Evolutionary conservation across 53 echinoderm and acorn worm species (phyloP).

Genomic region (Zoroaster sp.): DNA sequence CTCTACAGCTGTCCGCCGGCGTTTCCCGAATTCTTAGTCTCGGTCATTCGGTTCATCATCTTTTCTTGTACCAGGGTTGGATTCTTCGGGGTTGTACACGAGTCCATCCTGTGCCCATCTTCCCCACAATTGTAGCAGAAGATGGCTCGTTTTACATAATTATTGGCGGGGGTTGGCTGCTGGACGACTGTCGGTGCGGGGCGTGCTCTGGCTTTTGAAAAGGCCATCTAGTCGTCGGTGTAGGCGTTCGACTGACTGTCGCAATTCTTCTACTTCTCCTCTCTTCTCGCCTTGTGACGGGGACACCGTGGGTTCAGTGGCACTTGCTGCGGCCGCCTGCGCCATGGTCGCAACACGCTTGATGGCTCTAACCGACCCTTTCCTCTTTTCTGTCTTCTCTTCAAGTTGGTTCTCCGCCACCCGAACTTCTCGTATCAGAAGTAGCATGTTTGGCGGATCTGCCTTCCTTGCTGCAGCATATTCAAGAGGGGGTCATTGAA

Average conservation of each 20-base stretch:
- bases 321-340: no score
- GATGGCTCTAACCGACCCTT: not conserved
- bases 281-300: no score
- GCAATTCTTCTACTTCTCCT: no score
- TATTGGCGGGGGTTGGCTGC: not conserved
- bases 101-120: conserved; percentile 17
- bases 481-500: conserved; percentile 13
- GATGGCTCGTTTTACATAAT: not conserved
- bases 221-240: not conserved
- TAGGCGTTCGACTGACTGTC: not conserved
- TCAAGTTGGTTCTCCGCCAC: not conserved
- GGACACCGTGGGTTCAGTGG: no score
- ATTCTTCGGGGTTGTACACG: conserved; percentile 34
- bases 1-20: conserved; percentile 22
- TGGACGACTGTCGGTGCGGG: not conserved
- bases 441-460: not conserved
- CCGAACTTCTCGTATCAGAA: not conserved
- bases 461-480: not conserved
- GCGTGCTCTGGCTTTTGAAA: not conserved
- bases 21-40: conserved; percentile 58
- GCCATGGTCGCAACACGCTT: not conserved
- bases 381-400: not conserved
- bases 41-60: conserved; percentile 2
- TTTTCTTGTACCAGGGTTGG: conserved; percentile 42
- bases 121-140: conserved; percentile 66